Evolutionary conservation across 2,113 vertebrate genomes (phyloP), one percentile per base, ranked within the genome.

Genomic region (Dipodomys stephensi): DNA sequence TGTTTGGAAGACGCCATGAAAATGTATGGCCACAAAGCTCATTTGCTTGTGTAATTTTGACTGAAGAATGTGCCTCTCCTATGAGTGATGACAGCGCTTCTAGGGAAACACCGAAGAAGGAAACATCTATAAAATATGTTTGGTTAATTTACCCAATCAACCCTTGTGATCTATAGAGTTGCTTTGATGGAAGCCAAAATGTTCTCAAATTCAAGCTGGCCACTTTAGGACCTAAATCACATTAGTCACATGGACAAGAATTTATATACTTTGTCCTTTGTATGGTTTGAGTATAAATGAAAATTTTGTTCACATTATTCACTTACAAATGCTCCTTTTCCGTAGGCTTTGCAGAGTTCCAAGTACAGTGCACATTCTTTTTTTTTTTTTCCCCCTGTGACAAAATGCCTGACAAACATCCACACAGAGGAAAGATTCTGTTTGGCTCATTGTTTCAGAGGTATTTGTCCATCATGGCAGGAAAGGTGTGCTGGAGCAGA

Each of bases 251-350:
- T 35, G 49, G 15, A 74, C 65, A 79, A 53, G n/a, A 74, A 57
- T 90, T 79, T 89, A 49, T 69, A 84, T 87, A 57, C 87, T 64
- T 85, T 80, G 76, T 93, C 67, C 32, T 68, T 27, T 73, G 25
- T 68, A 77, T 91, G 16, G 16, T 96, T 94, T 60, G 23, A 84
- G n/a, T 79, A 57, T 64, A 86, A 88, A 65, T 74, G 53, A 71
- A 94, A 88, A 49, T 53, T 53, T 83, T 68, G 15, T 84, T 82
- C 19, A 86, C 46, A 39, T 87, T 7, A 76, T 18, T 78, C 7
- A 23, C 4, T 73, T 71, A 46, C 12, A 81, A 62, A 53, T 83
- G 30, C 77, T 94, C 12, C n/a, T 87, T 94, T 84, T 49, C 44
- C 84, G 72, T 27, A 91, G 67, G 18, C 25, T 87, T 95, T 78